Percentiles rank a stretch among this genome's conserved stretches.
Conservation (phyloP, 2,888 invertebrate genomes). For the Geophilus truncorum region DNA sequence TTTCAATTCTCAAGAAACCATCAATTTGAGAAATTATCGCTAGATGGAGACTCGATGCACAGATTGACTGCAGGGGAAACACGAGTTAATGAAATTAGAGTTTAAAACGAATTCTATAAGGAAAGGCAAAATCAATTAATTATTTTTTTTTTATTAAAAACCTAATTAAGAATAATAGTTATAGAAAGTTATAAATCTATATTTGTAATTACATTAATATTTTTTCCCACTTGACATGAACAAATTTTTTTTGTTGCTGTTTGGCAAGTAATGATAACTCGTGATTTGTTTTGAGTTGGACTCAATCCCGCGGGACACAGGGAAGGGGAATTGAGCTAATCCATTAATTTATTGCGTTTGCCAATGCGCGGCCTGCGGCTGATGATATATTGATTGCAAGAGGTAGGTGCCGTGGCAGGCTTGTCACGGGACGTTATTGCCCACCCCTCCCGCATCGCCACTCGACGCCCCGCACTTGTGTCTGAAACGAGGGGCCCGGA, state of each 20-base stretch:
- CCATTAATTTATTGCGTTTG: slow-evolving; percentile 13
- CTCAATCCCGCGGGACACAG: background rate
- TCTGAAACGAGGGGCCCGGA: background rate
- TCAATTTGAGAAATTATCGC: background rate
- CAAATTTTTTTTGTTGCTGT: background rate
- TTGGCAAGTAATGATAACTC: background rate
- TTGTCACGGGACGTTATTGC: background rate
- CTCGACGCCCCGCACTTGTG: background rate
- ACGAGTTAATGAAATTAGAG: too few relatives aligned
- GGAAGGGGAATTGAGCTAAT: background rate
- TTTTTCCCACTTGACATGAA: too few relatives aligned
- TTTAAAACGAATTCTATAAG: background rate
- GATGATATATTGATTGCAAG: background rate
- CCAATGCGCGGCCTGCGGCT: background rate
- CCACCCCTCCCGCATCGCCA: background rate
- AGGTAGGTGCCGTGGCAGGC: background rate
- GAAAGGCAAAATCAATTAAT: background rate
- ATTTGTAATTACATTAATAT: too few relatives aligned
- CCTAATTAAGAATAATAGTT: too few relatives aligned
- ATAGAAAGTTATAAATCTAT: too few relatives aligned
- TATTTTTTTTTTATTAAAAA: background rate
- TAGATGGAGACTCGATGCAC: background rate
- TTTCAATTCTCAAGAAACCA: too few relatives aligned
- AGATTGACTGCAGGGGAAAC: too few relatives aligned
- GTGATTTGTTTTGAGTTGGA: slow-evolving; percentile 12